phyloP scores from a whole-genome alignment of 2,113 vertebrate species.

The Eptesicus fuscus region DNA sequence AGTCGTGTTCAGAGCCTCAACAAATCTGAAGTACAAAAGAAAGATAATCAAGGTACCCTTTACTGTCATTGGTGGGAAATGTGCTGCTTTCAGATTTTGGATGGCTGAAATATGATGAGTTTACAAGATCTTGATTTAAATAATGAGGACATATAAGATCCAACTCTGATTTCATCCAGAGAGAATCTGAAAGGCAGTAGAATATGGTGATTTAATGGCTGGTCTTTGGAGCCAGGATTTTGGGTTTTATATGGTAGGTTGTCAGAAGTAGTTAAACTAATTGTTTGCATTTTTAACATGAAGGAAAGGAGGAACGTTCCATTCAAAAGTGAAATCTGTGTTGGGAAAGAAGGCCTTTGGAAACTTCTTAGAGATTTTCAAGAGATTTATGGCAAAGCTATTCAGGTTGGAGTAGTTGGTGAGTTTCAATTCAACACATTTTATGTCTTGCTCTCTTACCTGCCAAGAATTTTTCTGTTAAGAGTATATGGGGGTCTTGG shows the following conservation, averaged over 20 bases:
- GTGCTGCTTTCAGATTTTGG: background rate
- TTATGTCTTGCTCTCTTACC: background rate
- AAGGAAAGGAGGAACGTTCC: slow-evolving; percentile 81
- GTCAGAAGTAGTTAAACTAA: background rate
- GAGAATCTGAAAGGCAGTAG: slow-evolving; percentile 2
- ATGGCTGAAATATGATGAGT: slow-evolving; percentile 56
- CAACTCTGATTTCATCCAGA: slow-evolving; percentile 74
- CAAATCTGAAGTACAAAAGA: slow-evolving; percentile 79
- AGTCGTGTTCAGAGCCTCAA: slow-evolving; percentile 91
- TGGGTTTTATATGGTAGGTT: background rate
- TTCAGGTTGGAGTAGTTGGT: slow-evolving; percentile 94
- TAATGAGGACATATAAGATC: slow-evolving; percentile 71
- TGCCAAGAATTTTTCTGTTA: background rate
- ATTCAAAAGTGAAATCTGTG: slow-evolving; percentile 78
- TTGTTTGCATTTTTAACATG: slow-evolving; percentile 9
- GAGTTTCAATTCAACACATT: slow-evolving; percentile 58
- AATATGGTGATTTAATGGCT: background rate
- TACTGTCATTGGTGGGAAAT: background rate
- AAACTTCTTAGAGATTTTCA: slow-evolving; percentile 83
- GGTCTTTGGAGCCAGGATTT: background rate
- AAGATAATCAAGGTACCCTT: slow-evolving; percentile 78
- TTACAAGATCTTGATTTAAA: slow-evolving; percentile 56
- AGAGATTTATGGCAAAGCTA: slow-evolving; percentile 67
- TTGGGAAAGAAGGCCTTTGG: slow-evolving; percentile 84
- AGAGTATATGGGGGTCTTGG: background rate